Conservation (phyloP, 1,140 invertebrate genomes). For the Myzus persicae region DNA sequence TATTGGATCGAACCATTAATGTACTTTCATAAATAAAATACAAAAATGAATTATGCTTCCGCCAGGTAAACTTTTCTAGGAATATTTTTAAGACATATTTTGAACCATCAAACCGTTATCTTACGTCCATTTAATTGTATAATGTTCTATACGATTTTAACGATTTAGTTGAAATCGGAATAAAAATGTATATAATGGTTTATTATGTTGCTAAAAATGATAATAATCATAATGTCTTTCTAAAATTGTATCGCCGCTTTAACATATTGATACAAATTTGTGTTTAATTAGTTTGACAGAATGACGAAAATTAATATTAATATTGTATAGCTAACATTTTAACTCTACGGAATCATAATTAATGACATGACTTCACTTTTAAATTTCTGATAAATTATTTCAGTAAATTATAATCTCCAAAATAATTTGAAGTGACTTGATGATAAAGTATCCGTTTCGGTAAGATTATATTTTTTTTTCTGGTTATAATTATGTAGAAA, state of each 20-base stretch:
- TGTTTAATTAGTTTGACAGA: not conserved
- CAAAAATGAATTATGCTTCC: not conserved
- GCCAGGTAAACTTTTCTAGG: not conserved
- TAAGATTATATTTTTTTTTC: not conserved
- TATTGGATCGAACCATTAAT: not conserved
- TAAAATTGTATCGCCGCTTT: not conserved
- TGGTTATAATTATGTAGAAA: not conserved
- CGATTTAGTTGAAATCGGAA: not conserved
- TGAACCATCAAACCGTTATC: not conserved
- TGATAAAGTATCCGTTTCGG: not conserved
- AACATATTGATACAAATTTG: not conserved
- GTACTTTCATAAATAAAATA: not conserved
- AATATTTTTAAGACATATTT: not conserved
- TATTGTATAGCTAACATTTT: not conserved
- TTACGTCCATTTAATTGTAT: not conserved
- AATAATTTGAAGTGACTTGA: not conserved
- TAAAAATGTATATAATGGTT: not conserved
- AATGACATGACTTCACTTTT: not conserved
- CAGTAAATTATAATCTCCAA: constrained; percentile 6
- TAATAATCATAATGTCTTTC: not conserved
- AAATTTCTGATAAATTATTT: constrained; percentile 23
- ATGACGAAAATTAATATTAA: not conserved
- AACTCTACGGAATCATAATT: not conserved
- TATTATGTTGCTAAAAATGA: not conserved
- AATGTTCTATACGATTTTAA: not conserved